Base-by-base conservation (phyloP, 2,888 invertebrate species). In the Yponomeuta malinellus region DNA sequence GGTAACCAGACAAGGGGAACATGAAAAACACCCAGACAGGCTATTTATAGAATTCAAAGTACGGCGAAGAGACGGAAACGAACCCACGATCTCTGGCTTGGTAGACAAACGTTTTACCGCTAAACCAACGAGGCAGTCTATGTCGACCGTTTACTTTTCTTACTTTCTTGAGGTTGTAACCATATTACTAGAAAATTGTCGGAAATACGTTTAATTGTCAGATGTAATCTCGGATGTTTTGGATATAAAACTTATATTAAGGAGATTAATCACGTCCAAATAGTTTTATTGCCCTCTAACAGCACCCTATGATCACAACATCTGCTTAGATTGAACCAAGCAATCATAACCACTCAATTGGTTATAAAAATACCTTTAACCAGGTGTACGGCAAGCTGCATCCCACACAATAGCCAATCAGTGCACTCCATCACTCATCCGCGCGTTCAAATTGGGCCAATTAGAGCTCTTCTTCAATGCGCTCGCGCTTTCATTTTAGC, bases 391-490 rank as follows among this genome's bases (percentile, higher is more conserved):
- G 75, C 83, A 86, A 86, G 88, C 84, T 88, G 87, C 81, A 76
- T 68, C 52, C 33, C 77, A 75, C 73, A 90, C 90, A 90, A 90
- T 89, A 76, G 80, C 83, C 86, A 90, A 90, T 90, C 89, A 89
- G 77, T 78, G 76, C 76, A 76, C 77, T 76, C 78, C 78, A 85
- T 84, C 82, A 79, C 75, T 85, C 84, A 84, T 83, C 77, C 80
- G 77, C 80, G 80, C 81, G 78, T 82, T 77, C 75, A 76, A 76
- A 78, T 77, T 72, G 48, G 75, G 71, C 74, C 76, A 82, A 83
- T 84, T 78, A 83, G 70, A 73, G 71, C 52, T 15, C 71, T 77
- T 69, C 75, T 81, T 81, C 78, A 80, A 75, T 74, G 75, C 74
- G 71, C 68, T 70, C n/a, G 66, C 66, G 67, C 72, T 59, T 15